Percentiles rank a stretch among this genome's conserved stretches.
These are phyloP conservation scores for Halcyon malimbica DNA, from an alignment of 2,113 vertebrate species.

Conservation along the genomic window DNA sequence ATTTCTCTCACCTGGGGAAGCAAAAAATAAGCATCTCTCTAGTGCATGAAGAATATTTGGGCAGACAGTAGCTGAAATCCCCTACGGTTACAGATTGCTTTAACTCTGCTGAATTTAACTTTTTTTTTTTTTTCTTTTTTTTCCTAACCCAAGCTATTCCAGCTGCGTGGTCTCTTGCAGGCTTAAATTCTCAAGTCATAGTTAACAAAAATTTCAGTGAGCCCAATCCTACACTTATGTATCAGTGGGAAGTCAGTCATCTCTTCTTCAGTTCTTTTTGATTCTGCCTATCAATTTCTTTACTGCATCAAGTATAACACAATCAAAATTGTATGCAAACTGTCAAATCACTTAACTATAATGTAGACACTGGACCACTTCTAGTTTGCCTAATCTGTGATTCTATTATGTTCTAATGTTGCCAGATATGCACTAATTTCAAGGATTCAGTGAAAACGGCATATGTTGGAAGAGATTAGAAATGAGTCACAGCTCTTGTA, in stretches of 20 bases:
- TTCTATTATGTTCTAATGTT: neutral
- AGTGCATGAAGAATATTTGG: neutral
- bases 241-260: neutral
- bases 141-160: neutral
- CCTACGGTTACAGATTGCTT: neutral
- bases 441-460: neutral
- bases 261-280: neutral
- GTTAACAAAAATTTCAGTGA: neutral
- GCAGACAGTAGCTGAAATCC: neutral
- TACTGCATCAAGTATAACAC: neutral
- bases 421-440: neutral
- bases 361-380: neutral
- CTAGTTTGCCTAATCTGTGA: neutral
- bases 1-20: slow-evolving; percentile 6
- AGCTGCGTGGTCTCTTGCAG: neutral
- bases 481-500: neutral
- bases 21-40: neutral
- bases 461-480: neutral
- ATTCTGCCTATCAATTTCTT: neutral
- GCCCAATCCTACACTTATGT: neutral
- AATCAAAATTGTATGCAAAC: neutral
- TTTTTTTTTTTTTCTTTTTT: neutral
- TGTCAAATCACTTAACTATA: neutral
- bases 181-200: neutral
- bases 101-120: neutral